These are phyloP conservation scores for Nanorana parkeri DNA, from an alignment of 2,113 vertebrate species.

Conservation along the genomic window DNA sequence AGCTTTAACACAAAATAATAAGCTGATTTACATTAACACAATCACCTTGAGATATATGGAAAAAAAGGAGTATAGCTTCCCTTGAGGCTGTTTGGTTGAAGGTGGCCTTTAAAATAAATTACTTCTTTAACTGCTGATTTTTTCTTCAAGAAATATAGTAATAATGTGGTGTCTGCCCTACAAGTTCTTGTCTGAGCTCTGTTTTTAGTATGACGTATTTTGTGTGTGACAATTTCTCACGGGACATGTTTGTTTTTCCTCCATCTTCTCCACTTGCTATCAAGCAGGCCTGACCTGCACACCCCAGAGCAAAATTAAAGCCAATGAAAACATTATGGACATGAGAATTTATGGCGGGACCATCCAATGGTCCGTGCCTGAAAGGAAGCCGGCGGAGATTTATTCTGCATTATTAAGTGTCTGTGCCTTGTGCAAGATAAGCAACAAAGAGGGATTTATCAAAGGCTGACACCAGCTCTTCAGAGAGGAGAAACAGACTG, in stretches of 20 bases:
- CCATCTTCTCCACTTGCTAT: constrained; percentile 9
- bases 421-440: constrained; percentile 58
- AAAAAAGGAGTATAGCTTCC: too few relatives aligned
- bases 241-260: constrained; percentile 33
- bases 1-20: too few relatives aligned
- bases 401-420: constrained; percentile 59
- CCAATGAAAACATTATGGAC: constrained; percentile 56
- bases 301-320: constrained; percentile 56
- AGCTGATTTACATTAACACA: too few relatives aligned
- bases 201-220: background rate
- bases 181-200: constrained; percentile 1
- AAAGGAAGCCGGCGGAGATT: constrained; percentile 55
- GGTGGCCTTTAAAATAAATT: background rate
- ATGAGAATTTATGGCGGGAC: constrained; percentile 54
- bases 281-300: constrained; percentile 24
- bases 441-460: constrained; percentile 56
- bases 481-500: constrained; percentile 51
- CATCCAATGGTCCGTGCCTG: constrained; percentile 47
- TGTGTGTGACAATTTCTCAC: constrained; percentile 23
- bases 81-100: too few relatives aligned
- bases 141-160: background rate
- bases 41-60: too few relatives aligned
- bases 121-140: background rate
- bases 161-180: background rate
- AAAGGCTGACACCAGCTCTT: constrained; percentile 55